phyloP scores from a whole-genome alignment of 2,888 invertebrate genomes.

The Lithophane ornitopus region DNA sequence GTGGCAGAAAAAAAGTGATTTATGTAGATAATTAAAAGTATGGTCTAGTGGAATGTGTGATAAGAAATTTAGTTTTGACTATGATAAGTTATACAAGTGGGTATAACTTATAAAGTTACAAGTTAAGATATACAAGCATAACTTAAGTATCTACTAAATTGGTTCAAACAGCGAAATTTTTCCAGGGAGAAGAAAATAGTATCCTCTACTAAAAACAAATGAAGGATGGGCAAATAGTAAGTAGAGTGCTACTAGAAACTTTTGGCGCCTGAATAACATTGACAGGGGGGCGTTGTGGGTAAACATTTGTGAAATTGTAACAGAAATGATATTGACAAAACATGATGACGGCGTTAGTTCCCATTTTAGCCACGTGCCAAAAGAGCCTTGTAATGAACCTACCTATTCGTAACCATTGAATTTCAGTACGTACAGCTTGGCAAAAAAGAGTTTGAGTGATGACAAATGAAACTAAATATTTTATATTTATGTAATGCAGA shows the following conservation, averaged over 20 bases:
- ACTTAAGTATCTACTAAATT: not conserved
- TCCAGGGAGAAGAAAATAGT: not conserved
- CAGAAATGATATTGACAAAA: no score
- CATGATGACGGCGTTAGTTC: no score
- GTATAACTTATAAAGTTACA: no score
- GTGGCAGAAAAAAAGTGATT: slow-evolving; percentile 38
- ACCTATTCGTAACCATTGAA: not conserved
- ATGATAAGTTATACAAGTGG: not conserved
- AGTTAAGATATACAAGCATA: not conserved
- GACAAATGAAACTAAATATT: no score
- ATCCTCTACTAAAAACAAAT: not conserved
- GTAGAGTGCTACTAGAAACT: not conserved
- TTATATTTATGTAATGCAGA: no score
- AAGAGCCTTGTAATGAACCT: not conserved
- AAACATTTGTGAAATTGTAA: not conserved
- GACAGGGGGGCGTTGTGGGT: not conserved
- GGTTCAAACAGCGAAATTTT: not conserved
- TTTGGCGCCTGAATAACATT: not conserved
- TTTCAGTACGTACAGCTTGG: not conserved
- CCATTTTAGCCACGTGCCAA: no score
- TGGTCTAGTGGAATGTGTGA: slow-evolving; percentile 33
- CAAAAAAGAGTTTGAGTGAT: no score
- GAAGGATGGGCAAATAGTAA: not conserved
- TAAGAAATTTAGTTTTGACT: slow-evolving; percentile 6
- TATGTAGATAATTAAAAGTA: slow-evolving; percentile 11